A percentile compares a stretch with the other conserved stretches of the same genome.
phyloP scores from a whole-genome alignment of 2,888 invertebrate species.

The Epicampocera succincta region DNA sequence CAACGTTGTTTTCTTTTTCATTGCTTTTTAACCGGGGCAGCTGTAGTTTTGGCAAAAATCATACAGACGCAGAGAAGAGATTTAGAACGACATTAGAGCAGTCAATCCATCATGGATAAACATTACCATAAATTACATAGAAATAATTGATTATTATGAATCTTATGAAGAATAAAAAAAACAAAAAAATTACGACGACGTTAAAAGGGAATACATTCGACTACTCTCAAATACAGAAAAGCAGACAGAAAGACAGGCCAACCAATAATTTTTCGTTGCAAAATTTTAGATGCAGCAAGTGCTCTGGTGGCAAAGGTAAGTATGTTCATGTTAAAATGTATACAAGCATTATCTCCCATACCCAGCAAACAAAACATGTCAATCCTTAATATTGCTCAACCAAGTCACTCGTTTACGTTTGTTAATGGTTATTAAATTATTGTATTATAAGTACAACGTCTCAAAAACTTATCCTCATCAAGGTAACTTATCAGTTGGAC shows the following conservation, averaged over 20 bases:
- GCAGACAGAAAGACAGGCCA: constrained; percentile 1
- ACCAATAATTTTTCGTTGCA: constrained; percentile 63
- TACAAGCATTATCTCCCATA: neutral
- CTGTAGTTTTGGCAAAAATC: constrained; percentile 64
- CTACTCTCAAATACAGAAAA: constrained; percentile 5
- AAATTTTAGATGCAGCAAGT: constrained; percentile 60
- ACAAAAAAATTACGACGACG: neutral
- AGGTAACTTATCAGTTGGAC: too few relatives aligned
- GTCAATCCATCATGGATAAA: constrained; percentile 82
- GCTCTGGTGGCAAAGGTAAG: constrained; percentile 55
- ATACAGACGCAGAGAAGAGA: constrained; percentile 75
- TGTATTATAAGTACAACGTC: too few relatives aligned
- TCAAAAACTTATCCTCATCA: too few relatives aligned
- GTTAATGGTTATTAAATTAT: too few relatives aligned
- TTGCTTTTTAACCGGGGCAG: constrained; percentile 26
- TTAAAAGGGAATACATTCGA: constrained; percentile 71
- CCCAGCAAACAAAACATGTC: too few relatives aligned
- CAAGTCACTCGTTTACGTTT: too few relatives aligned
- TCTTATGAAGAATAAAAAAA: constrained; percentile 35
- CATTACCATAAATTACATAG: constrained; percentile 82
- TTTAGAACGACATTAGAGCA: constrained; percentile 82
- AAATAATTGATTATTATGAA: constrained; percentile 82
- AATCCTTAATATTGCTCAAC: too few relatives aligned
- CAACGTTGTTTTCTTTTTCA: constrained; percentile 2
- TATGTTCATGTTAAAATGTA: constrained; percentile 1